Evolutionary conservation across 2,113 vertebrate species (phyloP), one percentile per base, ranked within the genome.

Genomic region (Thamnophis sirtalis): DNA sequence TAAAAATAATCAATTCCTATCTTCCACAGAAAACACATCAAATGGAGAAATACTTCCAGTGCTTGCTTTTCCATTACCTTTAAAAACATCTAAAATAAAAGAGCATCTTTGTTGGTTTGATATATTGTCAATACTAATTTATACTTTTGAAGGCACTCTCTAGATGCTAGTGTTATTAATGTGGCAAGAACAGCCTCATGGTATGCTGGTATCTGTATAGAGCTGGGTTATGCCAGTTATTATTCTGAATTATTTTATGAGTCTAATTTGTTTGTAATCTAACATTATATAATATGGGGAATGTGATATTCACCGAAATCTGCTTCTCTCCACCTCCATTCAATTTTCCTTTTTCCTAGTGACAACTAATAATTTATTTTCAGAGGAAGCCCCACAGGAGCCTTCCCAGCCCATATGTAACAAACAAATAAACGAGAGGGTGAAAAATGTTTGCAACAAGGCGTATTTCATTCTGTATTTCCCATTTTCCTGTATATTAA

Each of bases 101-200:
- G 22, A 68, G 54, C 56, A 50, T 48, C 1, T 0, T 88, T 84
- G 90, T 80, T 68, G 91, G 90, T n/a, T 92, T 9, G 88, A 93
- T 92, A 73, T 6, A 87, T 93, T 90, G 53, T 68, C 26, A 48
- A 90, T 94, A 94, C 13, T 6, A 92, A 89, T 33, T 89, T 53
- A 80, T n/a, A 0, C 0, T 94, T 90, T 93, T 88, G 85, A 93
- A 49, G 8, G 88, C 56, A 92, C 3, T 3, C 15, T 26, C 55
- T 87, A 88, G 84, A 28, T 63, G 86, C 10, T 7, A 73, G 73
- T 91, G 48, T 0, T 0, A 24, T 92, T 89, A 89, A 85, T 87
- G 28, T 89, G 87, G 86, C 38, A 92, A 85, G 51, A 89, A 86
- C 9, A 90, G 7, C 43, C 13, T 28, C 73, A 91, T 63, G 19